These are phyloP conservation scores for Asteroscopus sphinx DNA, from an alignment of 2,888 invertebrate species.

Conservation along the genomic window DNA sequence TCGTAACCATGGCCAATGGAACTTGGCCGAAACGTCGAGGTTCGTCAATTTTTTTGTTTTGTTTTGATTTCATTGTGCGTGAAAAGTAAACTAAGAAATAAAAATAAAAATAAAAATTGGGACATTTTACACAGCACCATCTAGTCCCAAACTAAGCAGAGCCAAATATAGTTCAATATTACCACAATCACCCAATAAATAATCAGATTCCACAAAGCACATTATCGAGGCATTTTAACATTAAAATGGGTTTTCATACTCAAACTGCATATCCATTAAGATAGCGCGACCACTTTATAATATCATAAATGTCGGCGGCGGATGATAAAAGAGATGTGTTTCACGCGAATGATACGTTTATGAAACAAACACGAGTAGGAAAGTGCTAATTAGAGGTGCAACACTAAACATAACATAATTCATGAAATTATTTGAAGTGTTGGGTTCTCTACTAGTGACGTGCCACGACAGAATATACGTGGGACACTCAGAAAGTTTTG, in stretches of 20 bases:
- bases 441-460: background rate
- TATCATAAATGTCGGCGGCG: conserved; percentile 31
- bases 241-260: conserved; percentile 25
- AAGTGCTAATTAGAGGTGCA: conserved; percentile 35
- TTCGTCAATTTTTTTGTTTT: too few relatives aligned
- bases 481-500: too few relatives aligned
- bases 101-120: too few relatives aligned
- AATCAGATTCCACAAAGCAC: conserved; percentile 17
- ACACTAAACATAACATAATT: conserved; percentile 29
- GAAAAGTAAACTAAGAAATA: too few relatives aligned
- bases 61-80: too few relatives aligned
- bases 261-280: conserved; percentile 45
- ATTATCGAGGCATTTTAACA: conserved; percentile 24
- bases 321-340: conserved; percentile 30
- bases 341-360: conserved; percentile 22
- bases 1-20: too few relatives aligned
- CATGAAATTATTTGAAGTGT: background rate
- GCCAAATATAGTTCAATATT: too few relatives aligned
- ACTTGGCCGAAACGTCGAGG: too few relatives aligned
- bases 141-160: too few relatives aligned
- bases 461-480: too few relatives aligned
- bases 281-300: conserved; percentile 27
- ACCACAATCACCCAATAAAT: conserved; percentile 8
- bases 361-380: conserved; percentile 35
- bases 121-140: too few relatives aligned